Evolutionary conservation across 2,113 vertebrate genomes (phyloP).

Genomic region (Anthoscopus minutus): DNA sequence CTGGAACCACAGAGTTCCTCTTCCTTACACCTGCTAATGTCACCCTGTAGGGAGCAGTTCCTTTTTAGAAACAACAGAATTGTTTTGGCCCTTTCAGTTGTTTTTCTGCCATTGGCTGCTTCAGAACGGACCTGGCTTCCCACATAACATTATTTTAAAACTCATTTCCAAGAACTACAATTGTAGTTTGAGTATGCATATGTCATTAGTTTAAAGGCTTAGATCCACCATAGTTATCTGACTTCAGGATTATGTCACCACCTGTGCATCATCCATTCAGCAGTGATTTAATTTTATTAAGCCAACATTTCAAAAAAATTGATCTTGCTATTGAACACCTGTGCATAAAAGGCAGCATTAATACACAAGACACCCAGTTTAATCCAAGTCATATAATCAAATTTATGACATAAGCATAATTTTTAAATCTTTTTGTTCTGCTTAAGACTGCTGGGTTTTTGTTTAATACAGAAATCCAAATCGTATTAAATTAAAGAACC

Average conservation of each 20-base stretch:
- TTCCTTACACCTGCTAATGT: background rate
- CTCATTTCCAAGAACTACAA: background rate
- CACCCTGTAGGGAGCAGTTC: background rate
- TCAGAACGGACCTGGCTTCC: background rate
- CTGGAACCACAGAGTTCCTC: background rate
- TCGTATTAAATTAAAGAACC: background rate
- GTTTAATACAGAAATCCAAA: background rate
- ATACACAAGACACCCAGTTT: background rate
- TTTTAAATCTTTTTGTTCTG: background rate
- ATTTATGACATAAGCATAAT: background rate
- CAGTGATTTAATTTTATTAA: conserved; percentile 3
- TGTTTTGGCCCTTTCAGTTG: background rate
- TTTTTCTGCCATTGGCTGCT: background rate
- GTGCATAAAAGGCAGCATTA: background rate
- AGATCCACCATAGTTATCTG: background rate
- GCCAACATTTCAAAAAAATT: background rate
- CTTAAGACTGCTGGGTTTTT: background rate
- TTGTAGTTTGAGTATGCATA: background rate
- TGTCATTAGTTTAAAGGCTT: background rate
- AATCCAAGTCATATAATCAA: background rate
- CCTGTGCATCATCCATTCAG: conserved; percentile 57
- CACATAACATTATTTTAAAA: background rate
- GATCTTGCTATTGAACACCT: background rate
- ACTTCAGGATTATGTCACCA: background rate
- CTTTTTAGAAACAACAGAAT: background rate